Evolutionary conservation across 2,797 vertebrate genomes (phyloP).

Genomic region (Calcarius lapponicus): DNA sequence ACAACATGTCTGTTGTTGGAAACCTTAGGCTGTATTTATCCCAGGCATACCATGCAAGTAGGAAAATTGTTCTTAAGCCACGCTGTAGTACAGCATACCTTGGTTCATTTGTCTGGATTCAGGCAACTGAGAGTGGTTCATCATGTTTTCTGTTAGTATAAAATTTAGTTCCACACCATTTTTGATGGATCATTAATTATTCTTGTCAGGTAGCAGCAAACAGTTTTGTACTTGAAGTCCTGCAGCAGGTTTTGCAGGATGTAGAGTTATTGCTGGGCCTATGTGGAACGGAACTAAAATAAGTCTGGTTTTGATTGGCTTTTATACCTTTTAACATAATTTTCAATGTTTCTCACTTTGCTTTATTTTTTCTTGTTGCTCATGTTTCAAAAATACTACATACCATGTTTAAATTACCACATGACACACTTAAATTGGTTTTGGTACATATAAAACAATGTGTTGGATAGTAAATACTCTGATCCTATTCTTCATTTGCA

Average conservation of each 20-base stretch:
- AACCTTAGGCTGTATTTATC: slow-evolving; percentile 44
- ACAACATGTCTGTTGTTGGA: slow-evolving; percentile 60
- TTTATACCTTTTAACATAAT: slow-evolving; percentile 22
- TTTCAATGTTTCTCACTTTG: background rate
- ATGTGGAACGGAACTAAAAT: background rate
- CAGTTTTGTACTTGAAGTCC: slow-evolving; percentile 4
- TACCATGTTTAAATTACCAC: background rate
- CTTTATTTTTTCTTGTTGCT: background rate
- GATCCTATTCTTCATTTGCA: background rate
- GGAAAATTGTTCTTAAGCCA: slow-evolving; percentile 47
- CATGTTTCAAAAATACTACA: background rate
- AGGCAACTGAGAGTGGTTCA: slow-evolving; percentile 37
- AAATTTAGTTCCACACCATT: slow-evolving; percentile 1
- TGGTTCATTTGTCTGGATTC: slow-evolving; percentile 16
- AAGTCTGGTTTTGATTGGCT: background rate
- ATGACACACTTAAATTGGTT: background rate
- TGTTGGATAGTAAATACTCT: background rate
- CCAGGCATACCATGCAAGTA: slow-evolving; percentile 24
- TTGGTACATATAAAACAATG: background rate
- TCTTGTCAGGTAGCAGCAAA: background rate
- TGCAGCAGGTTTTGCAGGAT: slow-evolving; percentile 18
- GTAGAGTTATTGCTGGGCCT: background rate
- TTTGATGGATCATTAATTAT: slow-evolving; percentile 38
- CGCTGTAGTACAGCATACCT: background rate
- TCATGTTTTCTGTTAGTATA: slow-evolving; percentile 11